Evolutionary conservation across 1,140 invertebrate genomes (phyloP).

Genomic region (Lamellibrachia luymesi): DNA sequence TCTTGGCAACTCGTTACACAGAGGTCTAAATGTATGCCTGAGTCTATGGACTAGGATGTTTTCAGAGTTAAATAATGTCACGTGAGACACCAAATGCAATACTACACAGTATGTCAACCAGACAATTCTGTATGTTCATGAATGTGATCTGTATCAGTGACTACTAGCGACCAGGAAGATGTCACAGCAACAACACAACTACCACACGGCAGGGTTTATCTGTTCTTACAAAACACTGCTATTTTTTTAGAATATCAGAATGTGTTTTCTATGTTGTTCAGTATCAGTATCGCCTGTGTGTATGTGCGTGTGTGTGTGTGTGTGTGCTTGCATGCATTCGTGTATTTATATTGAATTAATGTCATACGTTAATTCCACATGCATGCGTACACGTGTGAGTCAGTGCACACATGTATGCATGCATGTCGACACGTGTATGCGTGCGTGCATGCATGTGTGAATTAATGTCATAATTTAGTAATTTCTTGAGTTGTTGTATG

Average conservation of each 20-base stretch:
- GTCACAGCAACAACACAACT: neutral
- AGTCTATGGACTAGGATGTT: neutral
- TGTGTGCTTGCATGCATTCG: no score
- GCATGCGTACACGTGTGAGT: neutral
- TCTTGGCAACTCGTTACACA: no score
- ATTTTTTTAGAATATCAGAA: neutral
- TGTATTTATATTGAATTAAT: neutral
- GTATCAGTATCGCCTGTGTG: no score
- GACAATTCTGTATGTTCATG: no score
- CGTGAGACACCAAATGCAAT: neutral
- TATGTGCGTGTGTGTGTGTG: no score
- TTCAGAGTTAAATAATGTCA: neutral
- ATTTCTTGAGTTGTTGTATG: neutral
- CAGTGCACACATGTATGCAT: neutral
- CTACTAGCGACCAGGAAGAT: neutral
- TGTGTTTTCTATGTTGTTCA: no score
- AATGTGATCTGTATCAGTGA: no score
- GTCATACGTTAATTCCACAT: neutral
- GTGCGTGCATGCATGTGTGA: neutral
- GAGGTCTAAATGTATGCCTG: neutral
- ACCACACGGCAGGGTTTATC: neutral
- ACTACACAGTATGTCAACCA: neutral
- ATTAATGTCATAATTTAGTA: neutral
- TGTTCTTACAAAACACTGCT: neutral
- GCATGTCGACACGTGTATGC: neutral